Percentiles rank a stretch among this genome's conserved stretches.
Evolutionary conservation across 92 coral and sea anemone genomes (phyloP).

Genomic region (Porites lobata): DNA sequence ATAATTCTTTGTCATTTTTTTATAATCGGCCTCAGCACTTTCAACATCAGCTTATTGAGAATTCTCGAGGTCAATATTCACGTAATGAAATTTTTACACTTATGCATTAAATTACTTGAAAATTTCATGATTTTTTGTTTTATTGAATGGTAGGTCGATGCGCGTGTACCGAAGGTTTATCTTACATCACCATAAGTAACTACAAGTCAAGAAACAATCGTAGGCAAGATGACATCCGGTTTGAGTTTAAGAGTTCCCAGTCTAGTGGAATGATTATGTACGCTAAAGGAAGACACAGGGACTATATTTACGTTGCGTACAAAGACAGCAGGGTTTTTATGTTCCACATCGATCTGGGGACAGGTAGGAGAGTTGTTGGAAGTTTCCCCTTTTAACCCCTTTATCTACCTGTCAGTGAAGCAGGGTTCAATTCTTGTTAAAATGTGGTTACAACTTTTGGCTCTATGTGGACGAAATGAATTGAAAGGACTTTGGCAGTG

Average conservation of each 20-base stretch:
- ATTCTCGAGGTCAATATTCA: background rate
- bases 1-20: too few species aligned
- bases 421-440: too few species aligned
- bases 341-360: slow-evolving; percentile 87
- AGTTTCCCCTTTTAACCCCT: background rate
- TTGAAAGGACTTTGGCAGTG: too few species aligned
- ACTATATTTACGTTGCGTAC: slow-evolving; percentile 83
- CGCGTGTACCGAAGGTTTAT: slow-evolving; percentile 74
- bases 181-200: slow-evolving; percentile 69
- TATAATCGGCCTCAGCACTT: too few species aligned
- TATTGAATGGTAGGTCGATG: slow-evolving; percentile 71
- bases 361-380: slow-evolving; percentile 69
- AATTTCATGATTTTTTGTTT: background rate
- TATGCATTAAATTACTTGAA: too few species aligned
- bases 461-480: too few species aligned
- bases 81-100: background rate
- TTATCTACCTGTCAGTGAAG: too few species aligned
- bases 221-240: slow-evolving; percentile 70
- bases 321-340: slow-evolving; percentile 75
- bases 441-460: too few species aligned
- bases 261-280: slow-evolving; percentile 77
- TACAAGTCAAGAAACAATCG: slow-evolving; percentile 72
- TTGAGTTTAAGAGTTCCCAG: slow-evolving; percentile 80
- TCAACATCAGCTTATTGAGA: too few species aligned
- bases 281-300: slow-evolving; percentile 80